phyloP scores from a whole-genome alignment of 2,888 invertebrate species.

The Alloplasta piceator region DNA sequence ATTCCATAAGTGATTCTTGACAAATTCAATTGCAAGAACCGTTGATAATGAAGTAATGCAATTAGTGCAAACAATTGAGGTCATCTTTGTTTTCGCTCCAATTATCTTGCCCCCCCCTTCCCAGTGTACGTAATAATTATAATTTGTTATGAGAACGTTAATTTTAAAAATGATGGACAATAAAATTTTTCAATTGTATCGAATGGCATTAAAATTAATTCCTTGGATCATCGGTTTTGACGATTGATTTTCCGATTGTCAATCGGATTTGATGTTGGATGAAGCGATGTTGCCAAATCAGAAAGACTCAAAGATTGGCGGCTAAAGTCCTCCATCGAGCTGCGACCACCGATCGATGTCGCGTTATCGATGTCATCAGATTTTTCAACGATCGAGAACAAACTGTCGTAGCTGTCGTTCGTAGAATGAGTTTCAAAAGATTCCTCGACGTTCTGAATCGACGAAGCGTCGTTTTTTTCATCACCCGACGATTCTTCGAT shows the following conservation, averaged over 20 bases:
- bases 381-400: conserved; percentile 34
- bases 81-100: no score
- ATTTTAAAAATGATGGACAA: no score
- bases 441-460: neutral
- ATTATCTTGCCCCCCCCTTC: no score
- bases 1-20: no score
- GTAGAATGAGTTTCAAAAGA: conserved; percentile 8
- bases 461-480: neutral
- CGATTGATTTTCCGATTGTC: neutral
- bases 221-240: conserved; percentile 6
- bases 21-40: no score
- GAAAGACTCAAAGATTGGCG: conserved; percentile 16
- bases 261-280: neutral
- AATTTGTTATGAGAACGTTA: no score
- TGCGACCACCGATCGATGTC: conserved; percentile 51
- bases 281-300: neutral
- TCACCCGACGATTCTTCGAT: neutral
- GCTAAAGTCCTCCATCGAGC: conserved; percentile 69
- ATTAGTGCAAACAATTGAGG: no score
- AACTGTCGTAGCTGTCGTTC: conserved; percentile 58
- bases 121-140: no score
- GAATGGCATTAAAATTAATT: conserved; percentile 43
- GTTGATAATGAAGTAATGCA: no score
- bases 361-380: conserved; percentile 41
- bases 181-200: conserved; percentile 20